Evolutionary conservation across 2,888 invertebrate species (phyloP).

Genomic region (Hesperia comma): DNA sequence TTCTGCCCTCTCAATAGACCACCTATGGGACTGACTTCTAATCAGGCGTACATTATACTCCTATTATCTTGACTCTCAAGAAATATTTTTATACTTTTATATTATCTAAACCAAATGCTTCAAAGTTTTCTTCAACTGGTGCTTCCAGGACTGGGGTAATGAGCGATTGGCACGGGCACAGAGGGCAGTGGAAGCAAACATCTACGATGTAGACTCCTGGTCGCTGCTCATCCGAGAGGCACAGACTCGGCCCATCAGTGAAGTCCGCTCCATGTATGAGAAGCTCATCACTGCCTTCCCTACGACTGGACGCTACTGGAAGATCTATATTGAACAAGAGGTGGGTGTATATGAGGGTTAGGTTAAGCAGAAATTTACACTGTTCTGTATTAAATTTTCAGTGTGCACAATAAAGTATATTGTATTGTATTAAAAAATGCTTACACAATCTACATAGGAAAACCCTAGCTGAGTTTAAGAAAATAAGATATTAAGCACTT

Average conservation of each 20-base stretch:
- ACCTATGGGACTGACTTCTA: too few species aligned
- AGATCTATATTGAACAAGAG: slow-evolving; percentile 99
- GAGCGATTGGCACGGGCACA: slow-evolving; percentile 93
- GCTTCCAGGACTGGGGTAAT: slow-evolving; percentile 92
- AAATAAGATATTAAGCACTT: too few species aligned
- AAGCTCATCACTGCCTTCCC: slow-evolving; percentile 97
- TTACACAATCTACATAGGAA: too few species aligned
- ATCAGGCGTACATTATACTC: too few species aligned
- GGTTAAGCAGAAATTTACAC: neutral
- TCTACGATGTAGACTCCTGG: slow-evolving; percentile 99
- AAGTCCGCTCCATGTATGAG: slow-evolving; percentile 96
- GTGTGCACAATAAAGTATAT: too few species aligned
- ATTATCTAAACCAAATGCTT: neutral
- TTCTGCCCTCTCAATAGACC: too few species aligned
- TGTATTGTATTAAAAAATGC: too few species aligned
- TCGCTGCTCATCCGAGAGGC: slow-evolving; percentile 97
- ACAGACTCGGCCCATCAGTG: slow-evolving; percentile 93
- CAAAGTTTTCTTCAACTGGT: neutral
- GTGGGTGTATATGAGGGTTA: slow-evolving; percentile 70
- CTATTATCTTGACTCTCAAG: too few species aligned
- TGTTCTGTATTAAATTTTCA: too few species aligned
- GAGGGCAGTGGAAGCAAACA: slow-evolving; percentile 92
- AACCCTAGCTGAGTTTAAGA: too few species aligned
- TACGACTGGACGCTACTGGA: slow-evolving; percentile 98
- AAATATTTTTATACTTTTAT: too few species aligned